Evolutionary conservation across 2,888 invertebrate species (phyloP), one percentile per base, ranked within the genome.

Genomic region (Aphodius sticticus): DNA sequence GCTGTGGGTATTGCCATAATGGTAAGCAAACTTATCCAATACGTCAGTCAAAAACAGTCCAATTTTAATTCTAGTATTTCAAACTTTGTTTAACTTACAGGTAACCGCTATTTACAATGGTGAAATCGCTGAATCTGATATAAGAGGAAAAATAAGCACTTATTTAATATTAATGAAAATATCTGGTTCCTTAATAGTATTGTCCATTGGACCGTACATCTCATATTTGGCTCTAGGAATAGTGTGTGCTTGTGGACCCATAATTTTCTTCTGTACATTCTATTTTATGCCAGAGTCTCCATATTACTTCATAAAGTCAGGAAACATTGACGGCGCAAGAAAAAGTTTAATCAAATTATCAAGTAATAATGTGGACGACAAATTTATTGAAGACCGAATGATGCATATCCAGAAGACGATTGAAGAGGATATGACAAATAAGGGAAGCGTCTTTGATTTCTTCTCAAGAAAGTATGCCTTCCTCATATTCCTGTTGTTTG

Each of bases 1-100:
- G 93, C 94, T 15, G 93, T 93, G 70, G 95, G 95, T 26, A 94
- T 95, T 0, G 78, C 16, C n/a, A 70, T 70, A 37, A 15, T 77
- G 15, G 35, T 26, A 76, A n/a, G n/a, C n/a, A n/a, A n/a, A n/a
- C n/a, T 38, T 70, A 1, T 78, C 0, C 5, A 77, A 38, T 53
- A n/a, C 15, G 36, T 35, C 4, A 72, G 36, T 16, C n/a, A 16
- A n/a, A n/a, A n/a, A n/a, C n/a, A n/a, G n/a, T n/a, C n/a, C n/a
- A n/a, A n/a, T n/a, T n/a, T 26, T 12, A 77, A 16, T 38, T 38
- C 6, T 38, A 7, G 14, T 71, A 26, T 38, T 14, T 36, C 35
- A 70, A 14, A 16, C 2, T 6, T 71, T 37, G n/a, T 94, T 38
- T 69, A n/a, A 5, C 69, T 16, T 26, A 16, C 69, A 69, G 12